Evolutionary conservation across 2,888 invertebrate genomes (phyloP).

Genomic region (Hylaea fasciaria): DNA sequence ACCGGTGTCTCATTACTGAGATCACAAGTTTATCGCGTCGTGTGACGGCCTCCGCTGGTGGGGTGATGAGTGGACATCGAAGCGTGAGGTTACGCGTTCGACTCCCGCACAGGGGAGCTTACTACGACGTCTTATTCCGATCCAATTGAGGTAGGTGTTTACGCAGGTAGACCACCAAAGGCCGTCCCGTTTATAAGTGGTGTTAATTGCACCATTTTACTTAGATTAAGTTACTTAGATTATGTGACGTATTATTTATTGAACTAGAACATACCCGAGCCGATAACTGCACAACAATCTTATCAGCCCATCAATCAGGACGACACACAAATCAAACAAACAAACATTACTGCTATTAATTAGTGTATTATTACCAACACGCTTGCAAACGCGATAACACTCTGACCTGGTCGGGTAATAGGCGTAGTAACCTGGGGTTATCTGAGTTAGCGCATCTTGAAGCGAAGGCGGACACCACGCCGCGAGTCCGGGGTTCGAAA

Average conservation of each 20-base stretch:
- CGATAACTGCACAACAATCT: background rate
- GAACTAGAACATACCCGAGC: background rate
- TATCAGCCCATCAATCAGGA: background rate
- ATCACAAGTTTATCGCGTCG: background rate
- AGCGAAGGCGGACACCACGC: background rate
- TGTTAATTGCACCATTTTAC: too few relatives aligned
- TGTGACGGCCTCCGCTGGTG: too few relatives aligned
- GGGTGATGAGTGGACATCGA: too few relatives aligned
- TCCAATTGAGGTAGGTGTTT: too few relatives aligned
- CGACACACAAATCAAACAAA: constrained; percentile 18
- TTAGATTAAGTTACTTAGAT: too few relatives aligned
- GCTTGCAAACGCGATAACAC: background rate
- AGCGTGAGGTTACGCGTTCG: too few relatives aligned
- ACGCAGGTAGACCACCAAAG: too few relatives aligned
- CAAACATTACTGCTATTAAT: constrained; percentile 20
- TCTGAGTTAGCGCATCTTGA: background rate
- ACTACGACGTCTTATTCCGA: too few relatives aligned
- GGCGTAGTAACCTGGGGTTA: constrained; percentile 25
- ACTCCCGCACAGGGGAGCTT: too few relatives aligned
- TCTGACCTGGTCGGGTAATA: constrained; percentile 17
- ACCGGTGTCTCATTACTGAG: background rate
- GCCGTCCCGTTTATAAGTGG: too few relatives aligned
- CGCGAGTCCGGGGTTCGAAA: too few relatives aligned
- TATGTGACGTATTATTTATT: too few relatives aligned
- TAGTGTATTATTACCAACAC: constrained; percentile 19